A percentile compares a stretch with the other conserved stretches of the same genome.
These are phyloP conservation scores for Drosophila siamana DNA, from an alignment of 2,888 invertebrate species.

Conservation along the genomic window DNA sequence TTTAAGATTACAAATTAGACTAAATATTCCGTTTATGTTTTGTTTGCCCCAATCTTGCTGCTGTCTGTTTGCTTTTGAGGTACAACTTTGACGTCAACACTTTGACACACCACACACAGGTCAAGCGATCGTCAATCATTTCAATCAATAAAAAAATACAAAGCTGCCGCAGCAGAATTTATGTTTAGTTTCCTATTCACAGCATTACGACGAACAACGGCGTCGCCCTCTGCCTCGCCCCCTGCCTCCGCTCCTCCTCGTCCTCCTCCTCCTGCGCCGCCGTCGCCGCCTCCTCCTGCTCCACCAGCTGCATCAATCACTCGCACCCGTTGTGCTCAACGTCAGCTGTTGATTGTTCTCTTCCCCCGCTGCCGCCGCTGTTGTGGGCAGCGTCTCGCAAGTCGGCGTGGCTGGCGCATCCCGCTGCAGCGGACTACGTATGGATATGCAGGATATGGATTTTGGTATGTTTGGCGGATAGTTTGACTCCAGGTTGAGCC, in stretches of 20 bases:
- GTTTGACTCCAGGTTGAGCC: constrained; percentile 79
- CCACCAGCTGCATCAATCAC: constrained; percentile 56
- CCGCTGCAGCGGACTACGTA: constrained; percentile 64
- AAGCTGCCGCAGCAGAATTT: constrained; percentile 40
- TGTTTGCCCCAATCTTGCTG: constrained; percentile 19
- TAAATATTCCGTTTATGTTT: constrained; percentile 39
- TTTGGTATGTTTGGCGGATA: constrained; percentile 77
- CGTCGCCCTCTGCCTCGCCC: constrained; percentile 2
- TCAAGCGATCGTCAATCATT: constrained; percentile 5
- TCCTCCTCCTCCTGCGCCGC: constrained; percentile 3
- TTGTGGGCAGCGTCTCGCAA: constrained; percentile 53
- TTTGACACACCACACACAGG: too few relatives aligned
- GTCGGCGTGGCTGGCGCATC: constrained; percentile 68
- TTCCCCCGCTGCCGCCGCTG: not conserved
- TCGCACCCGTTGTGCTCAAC: constrained; percentile 37
- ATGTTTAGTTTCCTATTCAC: constrained; percentile 55
- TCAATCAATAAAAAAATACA: constrained; percentile 48
- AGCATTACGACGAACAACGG: constrained; percentile 55
- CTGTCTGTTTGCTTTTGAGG: constrained; percentile 34
- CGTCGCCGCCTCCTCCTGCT: constrained; percentile 23
- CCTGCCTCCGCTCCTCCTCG: not conserved
- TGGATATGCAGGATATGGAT: constrained; percentile 82
- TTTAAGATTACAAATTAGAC: constrained; percentile 57
- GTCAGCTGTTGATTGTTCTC: constrained; percentile 34
- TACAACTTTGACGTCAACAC: constrained; percentile 50